Conservation (phyloP, 1,140 invertebrate species). For the Teleogryllus occipitalis region DNA sequence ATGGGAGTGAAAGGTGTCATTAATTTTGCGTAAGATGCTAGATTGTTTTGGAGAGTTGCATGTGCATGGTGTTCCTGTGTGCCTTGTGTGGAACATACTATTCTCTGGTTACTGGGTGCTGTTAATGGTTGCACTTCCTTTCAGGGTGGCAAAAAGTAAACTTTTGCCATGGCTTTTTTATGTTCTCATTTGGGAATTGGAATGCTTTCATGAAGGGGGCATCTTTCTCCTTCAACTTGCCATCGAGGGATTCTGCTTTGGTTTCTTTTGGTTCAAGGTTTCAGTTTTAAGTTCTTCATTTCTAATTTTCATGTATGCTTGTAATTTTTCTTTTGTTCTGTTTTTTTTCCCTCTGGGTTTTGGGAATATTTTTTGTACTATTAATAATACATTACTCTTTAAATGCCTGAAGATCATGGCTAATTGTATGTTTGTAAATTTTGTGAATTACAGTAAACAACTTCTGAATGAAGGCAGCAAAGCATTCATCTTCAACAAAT, state of each 20-base stretch:
- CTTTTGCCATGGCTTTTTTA: slow-evolving; percentile 12
- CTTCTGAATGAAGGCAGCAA: not conserved
- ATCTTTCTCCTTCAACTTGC: not conserved
- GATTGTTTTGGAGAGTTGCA: not conserved
- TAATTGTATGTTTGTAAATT: slow-evolving; percentile 3
- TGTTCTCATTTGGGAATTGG: not conserved
- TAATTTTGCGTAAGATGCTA: not conserved
- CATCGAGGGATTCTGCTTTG: slow-evolving; percentile 13
- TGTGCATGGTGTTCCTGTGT: not conserved
- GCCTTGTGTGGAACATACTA: not conserved
- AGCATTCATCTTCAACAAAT: slow-evolving; percentile 7
- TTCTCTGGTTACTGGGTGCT: slow-evolving; percentile 1
- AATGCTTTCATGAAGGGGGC: slow-evolving; percentile 1
- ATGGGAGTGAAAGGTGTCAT: not conserved
- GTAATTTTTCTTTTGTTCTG: not conserved
- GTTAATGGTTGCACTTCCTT: slow-evolving; percentile 24
- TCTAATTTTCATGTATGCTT: not conserved
- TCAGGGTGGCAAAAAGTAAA: slow-evolving; percentile 32
- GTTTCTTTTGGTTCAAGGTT: slow-evolving; percentile 5
- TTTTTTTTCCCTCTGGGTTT: not conserved
- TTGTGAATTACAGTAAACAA: slow-evolving; percentile 12
- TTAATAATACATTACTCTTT: not conserved
- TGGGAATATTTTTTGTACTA: not conserved
- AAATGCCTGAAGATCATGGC: not conserved
- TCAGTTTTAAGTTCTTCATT: not conserved